Evolutionary conservation across 35 echinoderm and acorn worm genomes (phyloP), one percentile per base, ranked within the genome.

Genomic region (Lytechinus pictus): DNA sequence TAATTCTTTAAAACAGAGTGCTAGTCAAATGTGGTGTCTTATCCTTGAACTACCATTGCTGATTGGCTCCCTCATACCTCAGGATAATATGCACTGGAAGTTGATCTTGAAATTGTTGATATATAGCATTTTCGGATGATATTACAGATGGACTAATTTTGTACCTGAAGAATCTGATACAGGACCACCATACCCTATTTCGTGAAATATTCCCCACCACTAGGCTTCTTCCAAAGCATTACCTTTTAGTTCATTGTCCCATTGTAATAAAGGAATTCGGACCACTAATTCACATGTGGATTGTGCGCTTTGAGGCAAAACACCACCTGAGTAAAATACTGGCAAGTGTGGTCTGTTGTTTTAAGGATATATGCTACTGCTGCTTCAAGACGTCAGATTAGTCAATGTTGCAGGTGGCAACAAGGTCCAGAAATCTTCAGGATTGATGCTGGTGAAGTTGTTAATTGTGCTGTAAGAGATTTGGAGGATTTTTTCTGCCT

Each of bases 21-120:
- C 96, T 29, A 94, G 92, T 92, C 94, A 97, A 90, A 97, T 97
- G 96, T 92, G 96, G 96, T 97, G 94, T 55, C 57, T 97, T 54
- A 27, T 71, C 24, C 57, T 94, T 52, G 89, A 95, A 71, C 86
- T 97, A 53, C 96, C 96, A 55, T 14, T 52, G 54, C 55, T 97
- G 56, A 95, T 97, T 86, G 96, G 96, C 54, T 86, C 86, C 14
- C 12, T 91, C 21, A 90, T 92, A 61, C 94, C 94, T 79, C 24
- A 92, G n/a, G 57, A 91, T 27, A 56, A 97, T 92, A 54, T 57
- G 33, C 52, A 93, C 92, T 97, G 87, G 94, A 27, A 88, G 52
- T 53, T 92, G 86, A 57, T 92, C 56, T 55, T 97, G 29, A 66
- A 94, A 54, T 89, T 97, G 55, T 95, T 87, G 94, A 95, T 57